Conservation (phyloP, 2,113 vertebrate genomes). For the Nycticebus coucang region DNA sequence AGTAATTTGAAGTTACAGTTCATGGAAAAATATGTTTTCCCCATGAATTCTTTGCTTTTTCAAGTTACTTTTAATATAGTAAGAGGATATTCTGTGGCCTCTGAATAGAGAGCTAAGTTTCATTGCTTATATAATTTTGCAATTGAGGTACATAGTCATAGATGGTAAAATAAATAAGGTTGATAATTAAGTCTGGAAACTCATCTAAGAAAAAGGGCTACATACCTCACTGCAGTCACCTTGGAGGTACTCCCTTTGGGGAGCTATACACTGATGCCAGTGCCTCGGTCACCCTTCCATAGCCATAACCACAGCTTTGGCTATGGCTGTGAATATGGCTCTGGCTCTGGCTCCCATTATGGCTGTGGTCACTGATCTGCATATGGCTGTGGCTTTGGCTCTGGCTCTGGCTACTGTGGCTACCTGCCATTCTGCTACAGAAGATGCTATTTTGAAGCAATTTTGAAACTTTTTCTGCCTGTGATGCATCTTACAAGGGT, state of each 20-base stretch:
- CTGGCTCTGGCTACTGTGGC: not conserved
- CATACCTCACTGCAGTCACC: no score
- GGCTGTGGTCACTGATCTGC: not conserved
- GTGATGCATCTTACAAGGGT: no score
- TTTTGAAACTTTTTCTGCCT: no score
- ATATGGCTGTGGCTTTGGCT: not conserved
- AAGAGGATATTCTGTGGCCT: not conserved
- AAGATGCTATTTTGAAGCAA: constrained; percentile 4
- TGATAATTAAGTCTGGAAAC: no score
- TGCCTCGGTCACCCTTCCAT: no score
- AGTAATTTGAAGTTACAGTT: not conserved
- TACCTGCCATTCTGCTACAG: not conserved
- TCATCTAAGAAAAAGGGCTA: no score
- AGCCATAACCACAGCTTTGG: not conserved
- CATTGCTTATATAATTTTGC: not conserved
- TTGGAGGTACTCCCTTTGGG: no score
- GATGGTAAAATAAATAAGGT: not conserved
- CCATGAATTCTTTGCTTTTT: not conserved
- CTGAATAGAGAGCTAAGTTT: not conserved
- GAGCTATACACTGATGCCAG: no score
- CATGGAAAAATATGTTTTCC: not conserved
- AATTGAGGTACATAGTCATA: not conserved
- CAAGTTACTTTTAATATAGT: not conserved
- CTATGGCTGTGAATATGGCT: not conserved
- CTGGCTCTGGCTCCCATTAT: rapidly evolving